Evolutionary conservation across 2,113 vertebrate species (phyloP).

Genomic region (Scalopus aquaticus): DNA sequence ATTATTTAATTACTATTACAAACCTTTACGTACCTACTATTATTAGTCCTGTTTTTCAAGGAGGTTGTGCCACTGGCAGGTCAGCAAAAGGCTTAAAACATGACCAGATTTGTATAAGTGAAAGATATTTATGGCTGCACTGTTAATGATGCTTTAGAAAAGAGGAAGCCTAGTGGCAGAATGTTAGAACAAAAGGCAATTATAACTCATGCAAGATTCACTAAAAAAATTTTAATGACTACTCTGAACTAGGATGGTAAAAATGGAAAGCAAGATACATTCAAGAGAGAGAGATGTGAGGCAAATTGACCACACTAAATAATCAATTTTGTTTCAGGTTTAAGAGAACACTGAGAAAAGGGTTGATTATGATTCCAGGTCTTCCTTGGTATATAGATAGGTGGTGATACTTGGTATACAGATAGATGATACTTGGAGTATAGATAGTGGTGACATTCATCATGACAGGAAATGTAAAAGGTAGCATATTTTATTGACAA

Average conservation of each 20-base stretch:
- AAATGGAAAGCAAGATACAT: background rate
- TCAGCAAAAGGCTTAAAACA: background rate
- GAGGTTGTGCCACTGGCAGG: background rate
- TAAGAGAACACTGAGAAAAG: background rate
- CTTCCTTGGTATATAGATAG: background rate
- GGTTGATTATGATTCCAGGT: background rate
- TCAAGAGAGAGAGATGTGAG: background rate
- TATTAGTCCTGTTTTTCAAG: background rate
- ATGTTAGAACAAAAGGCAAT: background rate
- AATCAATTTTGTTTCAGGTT: background rate
- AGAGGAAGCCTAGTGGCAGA: background rate
- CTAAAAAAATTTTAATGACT: background rate
- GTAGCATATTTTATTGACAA: background rate
- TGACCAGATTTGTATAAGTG: background rate
- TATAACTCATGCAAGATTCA: conserved; percentile 45
- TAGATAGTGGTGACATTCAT: background rate
- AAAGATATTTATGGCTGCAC: background rate
- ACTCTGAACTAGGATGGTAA: background rate
- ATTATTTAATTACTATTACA: background rate
- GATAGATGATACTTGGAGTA: no score
- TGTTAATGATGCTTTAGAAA: background rate
- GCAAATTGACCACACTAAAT: background rate
- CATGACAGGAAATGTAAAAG: background rate
- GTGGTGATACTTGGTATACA: background rate
- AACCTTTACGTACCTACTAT: background rate